Conservation (phyloP, 2,113 vertebrate species). For the Neotoma lepida region DNA sequence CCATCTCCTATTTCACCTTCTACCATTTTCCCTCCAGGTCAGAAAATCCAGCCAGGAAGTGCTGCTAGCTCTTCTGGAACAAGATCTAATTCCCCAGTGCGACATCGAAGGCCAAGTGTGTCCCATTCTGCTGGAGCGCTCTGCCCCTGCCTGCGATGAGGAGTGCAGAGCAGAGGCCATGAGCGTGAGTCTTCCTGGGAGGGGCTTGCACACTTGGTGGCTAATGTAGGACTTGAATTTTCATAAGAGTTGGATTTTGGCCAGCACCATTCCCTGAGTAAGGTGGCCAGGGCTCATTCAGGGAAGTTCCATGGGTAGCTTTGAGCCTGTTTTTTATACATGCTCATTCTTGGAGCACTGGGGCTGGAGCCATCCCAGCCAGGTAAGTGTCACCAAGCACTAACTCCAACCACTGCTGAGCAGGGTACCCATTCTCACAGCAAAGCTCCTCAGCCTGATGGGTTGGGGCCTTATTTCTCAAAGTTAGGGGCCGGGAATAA, state of each 20-base stretch:
- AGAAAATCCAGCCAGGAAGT: conserved; percentile 95
- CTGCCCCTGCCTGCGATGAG: conserved; percentile 90
- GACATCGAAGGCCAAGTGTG: conserved; percentile 93
- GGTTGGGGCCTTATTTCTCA: not conserved
- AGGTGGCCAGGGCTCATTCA: not conserved
- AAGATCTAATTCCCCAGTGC: conserved; percentile 91
- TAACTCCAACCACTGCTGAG: not conserved
- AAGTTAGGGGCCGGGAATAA: not conserved
- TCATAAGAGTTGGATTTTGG: accelerated
- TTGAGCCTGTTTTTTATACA: not conserved
- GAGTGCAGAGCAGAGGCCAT: conserved; percentile 93
- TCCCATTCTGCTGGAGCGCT: conserved; percentile 91
- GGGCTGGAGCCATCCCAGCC: no score
- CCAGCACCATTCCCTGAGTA: not conserved
- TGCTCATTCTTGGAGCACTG: not conserved
- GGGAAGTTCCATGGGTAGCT: not conserved
- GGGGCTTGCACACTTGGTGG: not conserved
- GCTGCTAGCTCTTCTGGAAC: conserved; percentile 91
- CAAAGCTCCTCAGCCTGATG: not conserved
- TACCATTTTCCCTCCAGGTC: conserved; percentile 84
- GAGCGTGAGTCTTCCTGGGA: conserved; percentile 85
- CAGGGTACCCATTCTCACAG: not conserved
- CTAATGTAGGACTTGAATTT: accelerated
- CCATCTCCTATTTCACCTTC: not conserved
- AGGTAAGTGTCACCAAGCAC: not conserved